Evolutionary conservation across 2,113 vertebrate genomes (phyloP), one percentile per base, ranked within the genome.

Genomic region (Epinephelus lanceolatus): DNA sequence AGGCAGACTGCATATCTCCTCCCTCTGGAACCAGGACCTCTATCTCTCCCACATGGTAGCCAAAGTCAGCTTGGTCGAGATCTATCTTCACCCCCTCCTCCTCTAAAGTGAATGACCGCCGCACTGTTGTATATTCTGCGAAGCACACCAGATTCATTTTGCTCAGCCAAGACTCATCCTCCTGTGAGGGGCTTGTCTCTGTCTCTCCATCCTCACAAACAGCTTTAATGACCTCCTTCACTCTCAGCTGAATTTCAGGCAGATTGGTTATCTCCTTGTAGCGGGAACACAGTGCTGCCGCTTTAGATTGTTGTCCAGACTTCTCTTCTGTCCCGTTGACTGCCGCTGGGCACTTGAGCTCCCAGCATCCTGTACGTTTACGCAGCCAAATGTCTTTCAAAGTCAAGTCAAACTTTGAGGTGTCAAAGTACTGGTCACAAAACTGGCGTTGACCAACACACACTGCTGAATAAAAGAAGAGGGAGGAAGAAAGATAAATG

Each of bases 51-150:
- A 96, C 94, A 42, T 88, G 86, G 90, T 94, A 95, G 33, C 94
- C 95, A 74, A 96, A 96, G 89, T 96, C 95, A n/a, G 94, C 94
- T 70, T 94, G 89, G 83, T 96, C 96, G 12, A 96, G 91, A 85
- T 95, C 95, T 51, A 96, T 79, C 67, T 86, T 92, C 80, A 95
- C 91, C 8, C 86, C 93, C 0, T 90, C 90, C 45, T 84, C 88
- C 67, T 89, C 76, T 27, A 96, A 68, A 69, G 42, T 80, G 84
- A 94, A 96, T 0, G 95, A 94, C 76, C 79, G 52, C 17, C 96
- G 85, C 42, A 76, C 52, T 10, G 96, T 96, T 61, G 92, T 94
- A 80, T 90, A 96, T 78, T 93, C 93, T 0, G 96, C 95, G 86
- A 96, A 96, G 83, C 94, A 94, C 0, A 75, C 49, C 55, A 96